Conservation (phyloP, 2,113 vertebrate species). For the Anser brachyrhynchus region DNA sequence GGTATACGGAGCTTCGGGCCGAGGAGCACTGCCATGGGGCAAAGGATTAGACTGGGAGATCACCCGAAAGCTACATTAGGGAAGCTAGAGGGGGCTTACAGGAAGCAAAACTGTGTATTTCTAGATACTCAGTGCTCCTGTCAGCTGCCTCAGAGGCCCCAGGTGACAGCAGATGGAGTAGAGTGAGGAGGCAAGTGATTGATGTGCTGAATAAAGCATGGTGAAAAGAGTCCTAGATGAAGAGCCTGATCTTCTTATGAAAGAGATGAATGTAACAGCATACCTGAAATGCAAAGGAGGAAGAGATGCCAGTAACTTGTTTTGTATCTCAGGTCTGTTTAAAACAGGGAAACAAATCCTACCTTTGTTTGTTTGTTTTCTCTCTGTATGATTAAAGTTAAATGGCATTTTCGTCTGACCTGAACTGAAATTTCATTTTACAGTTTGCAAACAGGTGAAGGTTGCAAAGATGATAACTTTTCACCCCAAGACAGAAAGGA, state of each 20-base stretch:
- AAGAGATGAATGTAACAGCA: neutral
- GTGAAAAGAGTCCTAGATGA: neutral
- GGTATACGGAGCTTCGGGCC: neutral
- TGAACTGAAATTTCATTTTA: neutral
- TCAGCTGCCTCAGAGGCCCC: neutral
- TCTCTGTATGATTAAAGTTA: neutral
- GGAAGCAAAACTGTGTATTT: accelerated
- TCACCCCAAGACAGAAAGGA: neutral
- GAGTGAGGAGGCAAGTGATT: neutral
- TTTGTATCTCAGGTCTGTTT: neutral
- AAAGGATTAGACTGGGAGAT: neutral
- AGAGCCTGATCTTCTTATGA: neutral
- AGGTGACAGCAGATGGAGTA: neutral
- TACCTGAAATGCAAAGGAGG: neutral
- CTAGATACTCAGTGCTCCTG: neutral
- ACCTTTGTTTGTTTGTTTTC: neutral
- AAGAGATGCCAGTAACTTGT: no score
- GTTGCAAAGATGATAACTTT: neutral
- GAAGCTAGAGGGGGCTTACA: accelerated
- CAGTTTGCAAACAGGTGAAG: neutral
- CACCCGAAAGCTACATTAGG: neutral
- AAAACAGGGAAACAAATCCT: neutral
- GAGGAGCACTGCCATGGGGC: accelerated
- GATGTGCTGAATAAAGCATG: neutral
- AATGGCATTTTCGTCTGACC: neutral